A percentile compares a stretch with the other conserved stretches of the same genome.
Conservation (phyloP, 2,797 vertebrate species). For the Podarcis lilfordi region DNA sequence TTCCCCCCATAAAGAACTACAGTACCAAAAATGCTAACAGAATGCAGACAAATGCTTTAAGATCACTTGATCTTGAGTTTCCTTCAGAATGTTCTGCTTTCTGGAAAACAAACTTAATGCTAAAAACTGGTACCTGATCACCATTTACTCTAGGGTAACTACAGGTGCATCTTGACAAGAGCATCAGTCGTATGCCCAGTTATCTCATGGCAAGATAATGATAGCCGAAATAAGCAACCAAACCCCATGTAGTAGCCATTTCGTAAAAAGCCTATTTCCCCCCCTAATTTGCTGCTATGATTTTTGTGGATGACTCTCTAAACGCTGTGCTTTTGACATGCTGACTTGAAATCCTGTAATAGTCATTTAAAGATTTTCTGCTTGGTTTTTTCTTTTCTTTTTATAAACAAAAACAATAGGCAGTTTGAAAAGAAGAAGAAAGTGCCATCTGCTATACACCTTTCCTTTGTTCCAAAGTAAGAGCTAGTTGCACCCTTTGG, state of each 20-base stretch:
- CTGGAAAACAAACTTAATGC: conserved; percentile 1
- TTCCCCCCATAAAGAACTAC: neutral
- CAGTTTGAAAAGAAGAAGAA: conserved; percentile 21
- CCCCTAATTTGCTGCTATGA: conserved; percentile 27
- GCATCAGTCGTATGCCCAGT: neutral
- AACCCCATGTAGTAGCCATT: neutral
- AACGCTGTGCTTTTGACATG: neutral
- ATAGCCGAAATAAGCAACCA: conserved; percentile 14
- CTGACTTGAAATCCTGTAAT: conserved; percentile 25
- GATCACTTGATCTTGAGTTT: neutral
- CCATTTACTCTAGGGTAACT: neutral
- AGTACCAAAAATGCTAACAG: neutral
- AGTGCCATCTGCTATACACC: conserved; percentile 20
- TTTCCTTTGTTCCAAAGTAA: conserved; percentile 30
- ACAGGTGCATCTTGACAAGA: neutral
- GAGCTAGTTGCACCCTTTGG: neutral
- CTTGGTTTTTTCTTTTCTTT: neutral
- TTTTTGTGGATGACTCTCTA: conserved; percentile 19
- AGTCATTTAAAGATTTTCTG: conserved; percentile 24
- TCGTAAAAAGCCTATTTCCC: neutral
- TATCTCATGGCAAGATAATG: neutral
- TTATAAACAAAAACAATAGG: conserved; percentile 17
- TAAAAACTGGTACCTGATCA: neutral
- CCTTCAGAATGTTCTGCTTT: neutral
- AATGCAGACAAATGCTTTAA: neutral